These are phyloP conservation scores for Deilephila porcellus DNA, from an alignment of 2,888 invertebrate genomes.

Conservation along the genomic window DNA sequence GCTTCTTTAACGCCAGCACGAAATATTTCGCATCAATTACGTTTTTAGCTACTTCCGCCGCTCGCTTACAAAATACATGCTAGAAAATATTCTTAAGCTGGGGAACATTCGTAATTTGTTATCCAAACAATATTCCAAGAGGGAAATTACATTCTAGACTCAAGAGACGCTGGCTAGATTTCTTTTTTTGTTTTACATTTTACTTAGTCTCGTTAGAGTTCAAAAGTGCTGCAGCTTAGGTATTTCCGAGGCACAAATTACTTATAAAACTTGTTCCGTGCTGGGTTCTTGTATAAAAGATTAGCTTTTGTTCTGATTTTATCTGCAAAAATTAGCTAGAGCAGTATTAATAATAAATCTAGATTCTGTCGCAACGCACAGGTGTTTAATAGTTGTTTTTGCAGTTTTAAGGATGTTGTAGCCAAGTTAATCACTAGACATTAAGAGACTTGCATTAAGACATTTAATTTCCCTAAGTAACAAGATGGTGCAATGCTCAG, in stretches of 20 bases:
- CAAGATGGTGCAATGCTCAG: too few relatives aligned
- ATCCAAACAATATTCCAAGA: slow-evolving; percentile 13
- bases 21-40: neutral
- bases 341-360: too few relatives aligned
- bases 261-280: slow-evolving; percentile 12
- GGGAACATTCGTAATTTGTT: slow-evolving; percentile 17
- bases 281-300: neutral
- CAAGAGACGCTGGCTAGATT: slow-evolving; percentile 14
- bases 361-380: too few relatives aligned
- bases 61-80: neutral
- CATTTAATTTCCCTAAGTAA: too few relatives aligned
- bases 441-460: too few relatives aligned
- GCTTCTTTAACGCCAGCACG: neutral
- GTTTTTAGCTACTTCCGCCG: neutral
- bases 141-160: slow-evolving; percentile 21
- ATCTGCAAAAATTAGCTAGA: neutral
- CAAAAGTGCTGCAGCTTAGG: slow-evolving; percentile 6
- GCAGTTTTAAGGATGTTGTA: too few relatives aligned
- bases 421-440: too few relatives aligned
- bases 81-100: neutral
- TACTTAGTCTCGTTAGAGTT: slow-evolving; percentile 12
- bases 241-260: slow-evolving; percentile 14
- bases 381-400: too few relatives aligned
- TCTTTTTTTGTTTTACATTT: slow-evolving; percentile 11
- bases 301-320: neutral